phyloP scores from a whole-genome alignment of 2,888 invertebrate genomes.

The Temnothorax rugatulus region DNA sequence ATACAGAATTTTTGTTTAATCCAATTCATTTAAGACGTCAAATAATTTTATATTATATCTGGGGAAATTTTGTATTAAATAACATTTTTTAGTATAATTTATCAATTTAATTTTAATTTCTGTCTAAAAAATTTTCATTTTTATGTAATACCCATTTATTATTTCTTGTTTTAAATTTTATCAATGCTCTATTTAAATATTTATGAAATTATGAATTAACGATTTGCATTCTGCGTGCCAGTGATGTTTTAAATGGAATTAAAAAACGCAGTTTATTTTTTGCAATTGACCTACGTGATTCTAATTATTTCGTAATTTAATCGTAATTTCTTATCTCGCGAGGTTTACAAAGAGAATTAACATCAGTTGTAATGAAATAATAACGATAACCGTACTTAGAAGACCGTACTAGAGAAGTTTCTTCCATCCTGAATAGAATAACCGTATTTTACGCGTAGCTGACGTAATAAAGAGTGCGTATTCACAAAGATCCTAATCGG shows the following conservation, averaged over 20 bases:
- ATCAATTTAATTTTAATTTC: not conserved
- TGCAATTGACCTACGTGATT: not conserved
- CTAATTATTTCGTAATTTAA: not conserved
- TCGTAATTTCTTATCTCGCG: not conserved
- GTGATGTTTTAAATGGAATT: not conserved
- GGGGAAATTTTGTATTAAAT: not conserved
- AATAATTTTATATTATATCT: not conserved
- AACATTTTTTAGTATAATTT: not conserved
- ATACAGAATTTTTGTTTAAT: not conserved
- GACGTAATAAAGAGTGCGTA: not conserved
- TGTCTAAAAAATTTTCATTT: not conserved
- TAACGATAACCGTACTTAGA: conserved; percentile 16
- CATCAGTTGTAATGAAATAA: conserved; percentile 11
- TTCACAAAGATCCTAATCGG: conserved; percentile 23
- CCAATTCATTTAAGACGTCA: not conserved
- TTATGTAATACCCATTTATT: not conserved
- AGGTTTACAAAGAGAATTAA: not conserved
- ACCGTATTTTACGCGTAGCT: not conserved
- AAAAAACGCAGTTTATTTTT: conserved; percentile 6
- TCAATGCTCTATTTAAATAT: not conserved
- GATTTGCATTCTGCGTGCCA: not conserved
- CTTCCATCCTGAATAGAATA: not conserved
- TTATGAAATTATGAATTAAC: not conserved
- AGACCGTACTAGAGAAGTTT: too few species aligned
- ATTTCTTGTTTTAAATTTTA: not conserved